Conservation (phyloP, 2,888 invertebrate genomes). For the Rhagonycha fulva region DNA sequence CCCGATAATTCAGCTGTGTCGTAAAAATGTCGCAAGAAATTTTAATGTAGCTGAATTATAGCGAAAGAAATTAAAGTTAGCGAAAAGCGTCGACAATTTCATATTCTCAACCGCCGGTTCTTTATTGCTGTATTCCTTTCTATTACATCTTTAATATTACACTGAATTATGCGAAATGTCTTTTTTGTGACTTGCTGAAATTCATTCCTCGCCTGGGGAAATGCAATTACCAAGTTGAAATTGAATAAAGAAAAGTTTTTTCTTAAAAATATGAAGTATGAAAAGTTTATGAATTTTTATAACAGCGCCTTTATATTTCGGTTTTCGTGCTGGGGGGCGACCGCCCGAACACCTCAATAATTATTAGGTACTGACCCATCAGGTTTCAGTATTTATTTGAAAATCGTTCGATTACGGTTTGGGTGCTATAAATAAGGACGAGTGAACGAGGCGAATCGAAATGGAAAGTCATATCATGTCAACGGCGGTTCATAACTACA, state of each 20-base stretch:
- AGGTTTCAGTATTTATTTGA: too few relatives aligned
- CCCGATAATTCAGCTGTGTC: slow-evolving; percentile 26
- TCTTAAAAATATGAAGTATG: slow-evolving; percentile 12
- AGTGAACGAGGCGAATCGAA: slow-evolving; percentile 10
- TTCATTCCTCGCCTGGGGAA: slow-evolving; percentile 31
- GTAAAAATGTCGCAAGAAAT: slow-evolving; percentile 33
- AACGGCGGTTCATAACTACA: slow-evolving; percentile 23
- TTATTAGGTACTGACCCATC: too few relatives aligned
- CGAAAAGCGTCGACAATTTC: slow-evolving; percentile 34
- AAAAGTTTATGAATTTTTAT: slow-evolving; percentile 3
- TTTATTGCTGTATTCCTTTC: slow-evolving; percentile 35
- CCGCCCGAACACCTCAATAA: not conserved
- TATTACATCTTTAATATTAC: slow-evolving; percentile 37
- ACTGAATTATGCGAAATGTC: slow-evolving; percentile 35
- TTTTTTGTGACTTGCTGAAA: slow-evolving; percentile 30
- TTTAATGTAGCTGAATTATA: slow-evolving; percentile 33
- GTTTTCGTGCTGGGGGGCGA: not conserved
- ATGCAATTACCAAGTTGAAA: slow-evolving; percentile 30
- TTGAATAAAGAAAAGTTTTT: slow-evolving; percentile 22
- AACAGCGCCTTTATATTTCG: not conserved
- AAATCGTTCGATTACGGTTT: not conserved
- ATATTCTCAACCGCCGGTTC: slow-evolving; percentile 33
- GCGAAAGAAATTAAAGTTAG: slow-evolving; percentile 33
- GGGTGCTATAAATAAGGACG: slow-evolving; percentile 2
- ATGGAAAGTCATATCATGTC: slow-evolving; percentile 24